A percentile compares a stretch with the other conserved stretches of the same genome.
phyloP scores from a whole-genome alignment of 2,888 invertebrate genomes.

The Stenchaetothrips biformis region DNA sequence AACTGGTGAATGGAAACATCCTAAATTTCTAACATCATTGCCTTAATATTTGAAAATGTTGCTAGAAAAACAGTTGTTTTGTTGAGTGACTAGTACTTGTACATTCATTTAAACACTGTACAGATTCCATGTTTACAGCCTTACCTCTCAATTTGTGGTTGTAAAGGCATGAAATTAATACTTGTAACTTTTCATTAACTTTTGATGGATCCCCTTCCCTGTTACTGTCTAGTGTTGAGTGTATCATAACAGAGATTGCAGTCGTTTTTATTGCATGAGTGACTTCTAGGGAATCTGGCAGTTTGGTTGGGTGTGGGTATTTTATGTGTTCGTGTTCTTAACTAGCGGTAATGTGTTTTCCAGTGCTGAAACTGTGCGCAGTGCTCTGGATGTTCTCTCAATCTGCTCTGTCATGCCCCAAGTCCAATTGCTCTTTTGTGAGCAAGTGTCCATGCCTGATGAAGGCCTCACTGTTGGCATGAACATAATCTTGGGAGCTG shows the following conservation, averaged over 20 bases:
- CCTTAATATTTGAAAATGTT: too few relatives aligned
- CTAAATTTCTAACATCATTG: too few relatives aligned
- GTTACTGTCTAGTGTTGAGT: constrained; percentile 38
- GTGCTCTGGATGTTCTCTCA: constrained; percentile 80
- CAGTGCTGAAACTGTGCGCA: constrained; percentile 74
- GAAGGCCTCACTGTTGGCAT: constrained; percentile 70
- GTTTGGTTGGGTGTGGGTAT: constrained; percentile 16
- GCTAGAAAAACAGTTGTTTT: too few relatives aligned
- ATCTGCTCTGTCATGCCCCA: constrained; percentile 86
- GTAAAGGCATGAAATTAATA: not conserved
- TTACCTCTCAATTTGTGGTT: too few relatives aligned
- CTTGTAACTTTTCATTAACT: constrained; percentile 28
- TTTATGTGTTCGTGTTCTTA: constrained; percentile 19
- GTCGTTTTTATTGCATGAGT: constrained; percentile 12
- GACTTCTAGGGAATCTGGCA: not conserved
- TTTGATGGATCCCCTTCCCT: constrained; percentile 31
- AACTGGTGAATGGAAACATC: too few relatives aligned
- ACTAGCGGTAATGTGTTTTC: constrained; percentile 39
- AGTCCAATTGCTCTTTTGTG: constrained; percentile 67
- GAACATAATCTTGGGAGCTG: constrained; percentile 77
- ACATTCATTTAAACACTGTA: too few relatives aligned
- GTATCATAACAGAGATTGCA: not conserved
- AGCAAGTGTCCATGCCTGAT: constrained; percentile 67
- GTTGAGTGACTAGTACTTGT: too few relatives aligned
- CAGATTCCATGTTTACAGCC: too few relatives aligned